These are phyloP conservation scores for Cantharis rustica DNA, from an alignment of 2,888 invertebrate genomes.

Conservation along the genomic window DNA sequence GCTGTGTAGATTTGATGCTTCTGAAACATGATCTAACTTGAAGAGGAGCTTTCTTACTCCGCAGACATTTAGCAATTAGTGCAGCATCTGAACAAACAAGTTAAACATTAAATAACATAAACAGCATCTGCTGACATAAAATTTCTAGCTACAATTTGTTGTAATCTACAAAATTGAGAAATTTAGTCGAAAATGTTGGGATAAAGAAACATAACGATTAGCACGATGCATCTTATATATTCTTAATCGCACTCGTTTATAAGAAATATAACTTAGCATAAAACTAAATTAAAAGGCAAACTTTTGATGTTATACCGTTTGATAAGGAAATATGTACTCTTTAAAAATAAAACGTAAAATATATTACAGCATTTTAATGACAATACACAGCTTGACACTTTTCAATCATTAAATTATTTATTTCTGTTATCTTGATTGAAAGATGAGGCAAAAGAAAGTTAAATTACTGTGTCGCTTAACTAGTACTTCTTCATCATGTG, in stretches of 20 bases:
- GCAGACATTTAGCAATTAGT: conserved; percentile 20
- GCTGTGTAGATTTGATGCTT: conserved; percentile 18
- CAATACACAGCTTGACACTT: background rate
- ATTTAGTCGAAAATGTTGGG: conserved; percentile 13
- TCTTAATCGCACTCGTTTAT: conserved; percentile 8
- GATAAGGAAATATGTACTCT: background rate
- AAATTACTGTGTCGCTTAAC: background rate
- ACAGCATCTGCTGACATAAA: conserved; percentile 22
- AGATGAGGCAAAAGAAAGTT: background rate
- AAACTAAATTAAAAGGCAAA: background rate
- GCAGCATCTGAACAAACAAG: conserved; percentile 21
- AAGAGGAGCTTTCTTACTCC: conserved; percentile 11
- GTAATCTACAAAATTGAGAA: conserved; percentile 15
- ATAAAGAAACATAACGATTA: conserved; percentile 11
- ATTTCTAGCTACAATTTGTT: conserved; percentile 19
- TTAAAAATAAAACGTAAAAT: background rate
- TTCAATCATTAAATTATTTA: background rate
- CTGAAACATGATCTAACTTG: conserved; percentile 15
- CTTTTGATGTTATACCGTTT: background rate
- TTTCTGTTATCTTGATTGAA: background rate
- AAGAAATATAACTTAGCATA: background rate
- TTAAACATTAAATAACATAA: conserved; percentile 23
- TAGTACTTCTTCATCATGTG: too few species aligned
- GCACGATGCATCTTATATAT: conserved; percentile 19
- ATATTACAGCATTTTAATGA: background rate